A percentile compares a stretch with the other conserved stretches of the same genome.
These are phyloP conservation scores for Drosophila neocordata DNA, from an alignment of 1,140 invertebrate genomes.

Conservation along the genomic window DNA sequence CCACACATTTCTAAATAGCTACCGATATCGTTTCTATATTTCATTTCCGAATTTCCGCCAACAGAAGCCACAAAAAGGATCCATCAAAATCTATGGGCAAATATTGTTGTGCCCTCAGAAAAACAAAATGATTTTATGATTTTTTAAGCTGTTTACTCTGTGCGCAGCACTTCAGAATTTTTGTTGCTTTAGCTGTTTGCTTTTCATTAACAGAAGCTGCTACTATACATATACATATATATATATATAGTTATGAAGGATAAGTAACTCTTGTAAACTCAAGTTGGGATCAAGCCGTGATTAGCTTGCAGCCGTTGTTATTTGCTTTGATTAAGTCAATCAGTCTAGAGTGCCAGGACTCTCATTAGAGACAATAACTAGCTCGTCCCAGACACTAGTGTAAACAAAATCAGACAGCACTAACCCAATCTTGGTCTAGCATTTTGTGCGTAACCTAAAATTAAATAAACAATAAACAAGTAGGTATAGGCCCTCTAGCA, in stretches of 20 bases:
- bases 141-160: conserved; percentile 76
- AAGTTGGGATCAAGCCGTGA: conserved; percentile 16
- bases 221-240: background rate
- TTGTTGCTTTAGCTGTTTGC: conserved; percentile 54
- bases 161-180: conserved; percentile 63
- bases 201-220: conserved; percentile 76
- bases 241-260: background rate
- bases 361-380: conserved; percentile 53
- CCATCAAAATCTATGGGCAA: conserved; percentile 65
- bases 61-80: conserved; percentile 29
- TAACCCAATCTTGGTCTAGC: conserved; percentile 45
- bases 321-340: conserved; percentile 69
- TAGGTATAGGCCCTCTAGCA: background rate
- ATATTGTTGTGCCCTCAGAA: conserved; percentile 50
- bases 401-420: conserved; percentile 47
- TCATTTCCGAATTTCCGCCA: conserved; percentile 50
- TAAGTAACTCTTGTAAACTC: conserved; percentile 5
- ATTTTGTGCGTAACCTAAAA: conserved; percentile 68
- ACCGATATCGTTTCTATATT: conserved; percentile 33
- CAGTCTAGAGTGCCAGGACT: conserved; percentile 58
- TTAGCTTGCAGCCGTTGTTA: conserved; percentile 25
- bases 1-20: conserved; percentile 25
- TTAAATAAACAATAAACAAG: conserved; percentile 63
- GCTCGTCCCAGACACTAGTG: conserved; percentile 29
- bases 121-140: conserved; percentile 66